Base-by-base conservation (phyloP, 2,113 vertebrate species). In the Furnarius figulus region DNA sequence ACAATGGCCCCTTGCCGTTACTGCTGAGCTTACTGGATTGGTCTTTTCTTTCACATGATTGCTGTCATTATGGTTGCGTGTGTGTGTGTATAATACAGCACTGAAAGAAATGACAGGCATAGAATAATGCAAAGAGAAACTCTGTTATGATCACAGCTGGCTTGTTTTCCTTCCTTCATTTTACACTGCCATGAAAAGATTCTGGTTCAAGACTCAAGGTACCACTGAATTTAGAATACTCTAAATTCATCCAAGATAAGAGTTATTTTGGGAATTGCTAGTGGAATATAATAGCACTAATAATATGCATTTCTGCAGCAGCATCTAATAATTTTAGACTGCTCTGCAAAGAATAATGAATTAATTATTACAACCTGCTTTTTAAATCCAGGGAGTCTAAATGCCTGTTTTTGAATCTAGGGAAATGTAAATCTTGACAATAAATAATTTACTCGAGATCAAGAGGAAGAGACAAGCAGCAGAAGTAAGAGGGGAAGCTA, bases 381-480 rank as follows among this genome's bases (percentile, higher is more conserved):
- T 96, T 87, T 58, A 85, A 91, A 95, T 50, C 35, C 61, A 70
- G 31, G 20, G 44, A 82, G 49, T 61, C 42, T 90, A 85, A 82
- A 39, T 74, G 68, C 72, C 50, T 95, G 37, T 74, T 89, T 96
- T 82, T 91, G 37, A 91, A 87, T 87, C 85, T 82, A 37, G 40
- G 58, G 63, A 94, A 80, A 87, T 91, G 65, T 79, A 88, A 88
- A 65, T 82, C 78, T 76, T 91, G 47, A 84, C 59, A 87, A 65
- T 95, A 88, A 95, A 93, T 95, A 90, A 95, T 95, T 96, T 92
- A 91, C 76, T 96, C 10, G 30, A 94, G 81, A 87, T 89, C 63
- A 85, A 91, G 90, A 91, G 56, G 83, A 78, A 84, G 77, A 92
- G 70, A 86, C 70, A 92, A 95, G 77, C 80, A 75, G 55, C 71